These are phyloP conservation scores for Spodoptera exigua DNA, from an alignment of 2,888 invertebrate genomes.

Conservation along the genomic window DNA sequence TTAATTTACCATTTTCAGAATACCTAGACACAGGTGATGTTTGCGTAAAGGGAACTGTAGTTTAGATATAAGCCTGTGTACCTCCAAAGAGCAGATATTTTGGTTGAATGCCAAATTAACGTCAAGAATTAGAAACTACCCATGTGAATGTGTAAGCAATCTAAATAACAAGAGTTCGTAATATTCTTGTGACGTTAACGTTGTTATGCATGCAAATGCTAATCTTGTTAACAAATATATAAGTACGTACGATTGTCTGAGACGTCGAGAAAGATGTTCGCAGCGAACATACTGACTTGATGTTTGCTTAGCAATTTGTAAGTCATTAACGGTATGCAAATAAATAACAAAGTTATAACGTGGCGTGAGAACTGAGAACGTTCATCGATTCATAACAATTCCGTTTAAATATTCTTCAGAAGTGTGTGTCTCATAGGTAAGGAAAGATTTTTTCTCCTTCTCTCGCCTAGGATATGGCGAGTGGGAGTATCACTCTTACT, in stretches of 20 bases:
- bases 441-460: too few relatives aligned
- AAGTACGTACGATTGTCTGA: slow-evolving; percentile 30
- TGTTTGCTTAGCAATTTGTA: slow-evolving; percentile 52
- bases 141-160: slow-evolving; percentile 13
- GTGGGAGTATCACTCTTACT: too few relatives aligned
- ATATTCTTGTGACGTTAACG: slow-evolving; percentile 31
- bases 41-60: too few relatives aligned
- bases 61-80: too few relatives aligned
- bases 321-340: slow-evolving; percentile 43
- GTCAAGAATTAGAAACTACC: slow-evolving; percentile 9
- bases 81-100: too few relatives aligned
- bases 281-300: slow-evolving; percentile 32
- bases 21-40: not conserved
- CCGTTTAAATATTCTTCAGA: slow-evolving; percentile 1
- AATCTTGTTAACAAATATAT: slow-evolving; percentile 38
- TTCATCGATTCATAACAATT: slow-evolving; percentile 7
- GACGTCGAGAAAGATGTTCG: slow-evolving; percentile 29
- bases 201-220: slow-evolving; percentile 45
- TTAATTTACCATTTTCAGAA: too few relatives aligned
- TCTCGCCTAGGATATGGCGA: too few relatives aligned
- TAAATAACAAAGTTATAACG: slow-evolving; percentile 38
- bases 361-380: slow-evolving; percentile 11
- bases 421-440: too few relatives aligned
- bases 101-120: too few relatives aligned
- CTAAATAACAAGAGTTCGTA: slow-evolving; percentile 24